phyloP scores from a whole-genome alignment of 2,797 vertebrate species.

The Hemibagrus guttatus region DNA sequence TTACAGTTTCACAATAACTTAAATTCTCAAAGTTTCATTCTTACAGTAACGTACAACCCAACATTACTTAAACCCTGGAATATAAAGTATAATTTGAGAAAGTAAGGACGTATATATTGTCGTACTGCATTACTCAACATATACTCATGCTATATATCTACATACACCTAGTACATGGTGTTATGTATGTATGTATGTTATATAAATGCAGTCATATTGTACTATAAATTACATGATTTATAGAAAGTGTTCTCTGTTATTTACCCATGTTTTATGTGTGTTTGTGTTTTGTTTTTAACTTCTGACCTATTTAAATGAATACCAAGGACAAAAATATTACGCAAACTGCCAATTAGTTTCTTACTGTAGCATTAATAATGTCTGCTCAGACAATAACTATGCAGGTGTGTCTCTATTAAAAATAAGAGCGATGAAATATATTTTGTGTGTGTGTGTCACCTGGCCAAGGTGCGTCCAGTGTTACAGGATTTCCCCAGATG shows the following conservation, averaged over 20 bases:
- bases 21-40: no score
- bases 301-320: conserved; percentile 56
- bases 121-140: neutral
- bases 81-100: neutral
- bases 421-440: conserved; percentile 18
- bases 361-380: neutral
- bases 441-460: conserved; percentile 42
- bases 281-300: conserved; percentile 64
- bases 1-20: no score
- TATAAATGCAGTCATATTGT: neutral
- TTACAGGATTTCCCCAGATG: conserved; percentile 67
- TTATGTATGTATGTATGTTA: neutral
- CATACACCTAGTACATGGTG: neutral
- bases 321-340: neutral
- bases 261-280: neutral
- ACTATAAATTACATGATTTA: neutral
- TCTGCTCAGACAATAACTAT: conserved; percentile 3
- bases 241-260: neutral
- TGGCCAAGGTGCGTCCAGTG: conserved; percentile 20
- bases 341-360: neutral
- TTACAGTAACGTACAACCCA: neutral
- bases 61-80: neutral
- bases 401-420: conserved; percentile 41
- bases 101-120: no score
- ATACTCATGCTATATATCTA: neutral